Evolutionary conservation across 2,888 invertebrate species (phyloP).

Genomic region (Isotomurus palustris): DNA sequence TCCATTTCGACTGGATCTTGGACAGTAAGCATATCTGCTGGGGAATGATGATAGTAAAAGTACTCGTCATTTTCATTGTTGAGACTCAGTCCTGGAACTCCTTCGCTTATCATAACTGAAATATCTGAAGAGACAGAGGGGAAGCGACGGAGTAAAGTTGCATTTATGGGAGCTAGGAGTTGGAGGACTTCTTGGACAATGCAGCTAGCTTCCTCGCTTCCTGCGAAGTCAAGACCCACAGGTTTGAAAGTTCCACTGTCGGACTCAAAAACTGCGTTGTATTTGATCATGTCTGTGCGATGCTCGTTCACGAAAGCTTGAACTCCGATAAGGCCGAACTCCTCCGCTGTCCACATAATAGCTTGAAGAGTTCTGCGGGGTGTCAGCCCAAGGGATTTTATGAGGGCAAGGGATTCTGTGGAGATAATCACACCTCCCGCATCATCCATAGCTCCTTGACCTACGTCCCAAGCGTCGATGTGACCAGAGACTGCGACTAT

Average conservation of each 20-base stretch:
- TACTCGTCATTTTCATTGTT: conserved; percentile 65
- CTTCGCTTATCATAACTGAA: conserved; percentile 57
- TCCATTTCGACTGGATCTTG: conserved; percentile 66
- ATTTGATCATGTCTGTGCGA: conserved; percentile 47
- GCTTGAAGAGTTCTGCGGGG: conserved; percentile 64
- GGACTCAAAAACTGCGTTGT: conserved; percentile 65
- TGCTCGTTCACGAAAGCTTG: conserved; percentile 48
- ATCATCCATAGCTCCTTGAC: conserved; percentile 29
- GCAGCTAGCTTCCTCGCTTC: conserved; percentile 60
- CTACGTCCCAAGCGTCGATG: conserved; percentile 55
- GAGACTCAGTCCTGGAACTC: conserved; percentile 67
- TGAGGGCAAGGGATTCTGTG: conserved; percentile 65
- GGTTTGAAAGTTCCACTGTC: conserved; percentile 69
- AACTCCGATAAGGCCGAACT: conserved; percentile 58
- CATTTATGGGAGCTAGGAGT: conserved; percentile 63
- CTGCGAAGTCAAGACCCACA: conserved; percentile 62
- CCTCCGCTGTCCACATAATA: conserved; percentile 78
- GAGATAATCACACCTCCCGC: conserved; percentile 69
- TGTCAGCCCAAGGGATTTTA: conserved; percentile 62
- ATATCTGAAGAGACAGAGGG: conserved; percentile 66
- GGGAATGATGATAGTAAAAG: conserved; percentile 64
- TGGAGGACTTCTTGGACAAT: conserved; percentile 65
- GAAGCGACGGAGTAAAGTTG: conserved; percentile 53
- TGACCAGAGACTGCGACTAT: conserved; percentile 75
- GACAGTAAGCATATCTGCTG: conserved; percentile 73